Conservation (phyloP, 2,797 vertebrate species). For the Apodemus agrarius region DNA sequence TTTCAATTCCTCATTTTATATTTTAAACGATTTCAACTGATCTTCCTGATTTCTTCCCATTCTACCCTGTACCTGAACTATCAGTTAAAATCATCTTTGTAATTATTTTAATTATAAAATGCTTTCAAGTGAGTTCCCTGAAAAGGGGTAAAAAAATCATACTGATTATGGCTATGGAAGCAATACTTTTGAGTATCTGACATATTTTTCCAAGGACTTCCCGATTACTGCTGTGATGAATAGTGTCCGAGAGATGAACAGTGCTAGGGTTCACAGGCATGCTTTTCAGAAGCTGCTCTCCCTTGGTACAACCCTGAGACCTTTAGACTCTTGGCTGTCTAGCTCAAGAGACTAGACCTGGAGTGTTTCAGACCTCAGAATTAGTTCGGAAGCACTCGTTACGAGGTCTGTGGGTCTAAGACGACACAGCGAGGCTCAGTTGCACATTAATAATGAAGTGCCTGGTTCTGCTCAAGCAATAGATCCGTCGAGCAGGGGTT, state of each 20-base stretch:
- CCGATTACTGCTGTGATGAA: not conserved
- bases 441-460: conserved; percentile 64
- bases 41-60: not conserved
- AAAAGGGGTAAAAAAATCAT: not conserved
- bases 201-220: not conserved
- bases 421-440: conserved; percentile 34
- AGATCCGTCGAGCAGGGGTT: not conserved
- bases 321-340: not conserved
- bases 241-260: not conserved
- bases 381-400: conserved; percentile 27
- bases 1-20: conserved; percentile 23
- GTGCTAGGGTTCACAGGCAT: not conserved
- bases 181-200: conserved; percentile 7
- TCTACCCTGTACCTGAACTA: not conserved
- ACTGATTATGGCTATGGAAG: not conserved
- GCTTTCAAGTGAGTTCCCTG: conserved; percentile 21
- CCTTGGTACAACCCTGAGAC: not conserved
- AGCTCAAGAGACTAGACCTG: not conserved
- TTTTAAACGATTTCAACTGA: not conserved
- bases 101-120: conserved; percentile 28
- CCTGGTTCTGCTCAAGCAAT: conserved; percentile 24
- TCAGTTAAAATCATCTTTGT: conserved; percentile 32
- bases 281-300: not conserved
- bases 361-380: conserved; percentile 6
- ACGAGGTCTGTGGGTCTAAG: conserved; percentile 44